Evolutionary conservation across 2,888 invertebrate species (phyloP).

Genomic region (Pomacea canaliculata): DNA sequence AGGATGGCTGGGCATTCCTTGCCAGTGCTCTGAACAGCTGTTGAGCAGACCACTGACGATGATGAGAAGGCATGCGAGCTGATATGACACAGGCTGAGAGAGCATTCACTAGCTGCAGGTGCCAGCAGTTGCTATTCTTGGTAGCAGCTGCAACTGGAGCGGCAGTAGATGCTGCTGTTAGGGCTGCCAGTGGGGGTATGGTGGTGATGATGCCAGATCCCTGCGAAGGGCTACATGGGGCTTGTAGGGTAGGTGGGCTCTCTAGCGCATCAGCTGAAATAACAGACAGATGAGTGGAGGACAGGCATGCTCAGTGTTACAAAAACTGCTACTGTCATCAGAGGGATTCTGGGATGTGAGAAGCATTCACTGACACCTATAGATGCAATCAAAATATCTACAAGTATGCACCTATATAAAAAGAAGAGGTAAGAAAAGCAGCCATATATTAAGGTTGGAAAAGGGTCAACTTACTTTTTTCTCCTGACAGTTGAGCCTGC

Average conservation of each 20-base stretch:
- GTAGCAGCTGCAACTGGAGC: slow-evolving; percentile 10
- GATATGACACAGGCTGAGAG: slow-evolving; percentile 76
- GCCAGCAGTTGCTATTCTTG: slow-evolving; percentile 47
- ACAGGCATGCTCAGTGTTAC: too few species aligned
- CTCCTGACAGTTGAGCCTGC: slow-evolving; percentile 40
- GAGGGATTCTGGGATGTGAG: too few species aligned
- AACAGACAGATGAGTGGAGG: background rate
- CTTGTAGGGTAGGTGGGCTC: slow-evolving; percentile 3
- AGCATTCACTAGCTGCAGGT: slow-evolving; percentile 75
- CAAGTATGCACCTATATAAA: too few species aligned
- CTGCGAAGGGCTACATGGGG: slow-evolving; percentile 1
- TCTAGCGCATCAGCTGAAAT: background rate
- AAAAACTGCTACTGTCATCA: too few species aligned
- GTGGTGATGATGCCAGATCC: background rate
- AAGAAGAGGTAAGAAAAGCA: too few species aligned
- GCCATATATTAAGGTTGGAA: too few species aligned
- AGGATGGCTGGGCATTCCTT: slow-evolving; percentile 36
- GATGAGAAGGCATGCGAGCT: slow-evolving; percentile 71
- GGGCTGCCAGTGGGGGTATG: background rate
- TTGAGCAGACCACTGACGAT: slow-evolving; percentile 76
- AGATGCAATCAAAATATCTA: too few species aligned
- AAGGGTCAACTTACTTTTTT: slow-evolving; percentile 32
- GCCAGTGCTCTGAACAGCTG: slow-evolving; percentile 71
- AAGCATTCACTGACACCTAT: too few species aligned
- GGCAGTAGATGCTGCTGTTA: background rate